These are phyloP conservation scores for Syncerus caffer DNA, from an alignment of 2,797 vertebrate species.

Conservation along the genomic window DNA sequence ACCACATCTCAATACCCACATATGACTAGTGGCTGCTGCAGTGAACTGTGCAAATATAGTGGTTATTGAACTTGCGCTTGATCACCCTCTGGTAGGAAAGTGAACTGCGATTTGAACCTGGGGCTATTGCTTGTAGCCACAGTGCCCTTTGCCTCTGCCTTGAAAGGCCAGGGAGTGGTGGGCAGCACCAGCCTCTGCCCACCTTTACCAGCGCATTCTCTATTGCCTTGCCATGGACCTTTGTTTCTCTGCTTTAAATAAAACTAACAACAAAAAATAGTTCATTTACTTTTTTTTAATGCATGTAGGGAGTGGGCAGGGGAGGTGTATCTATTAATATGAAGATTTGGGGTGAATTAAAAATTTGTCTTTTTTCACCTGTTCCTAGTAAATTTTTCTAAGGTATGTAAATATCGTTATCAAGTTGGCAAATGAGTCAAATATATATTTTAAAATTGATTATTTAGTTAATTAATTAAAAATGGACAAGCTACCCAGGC, in stretches of 20 bases:
- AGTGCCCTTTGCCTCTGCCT: not conserved
- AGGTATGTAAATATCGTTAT: not conserved
- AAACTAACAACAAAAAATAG: not conserved
- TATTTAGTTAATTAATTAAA: not conserved
- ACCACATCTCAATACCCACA: not conserved
- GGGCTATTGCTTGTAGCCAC: not conserved
- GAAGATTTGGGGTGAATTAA: not conserved
- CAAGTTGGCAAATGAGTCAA: not conserved
- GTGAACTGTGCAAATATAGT: accelerated
- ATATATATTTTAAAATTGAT: not conserved
- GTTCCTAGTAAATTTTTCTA: not conserved
- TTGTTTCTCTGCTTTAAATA: not conserved
- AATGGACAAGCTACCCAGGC: not conserved
- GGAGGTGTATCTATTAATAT: not conserved
- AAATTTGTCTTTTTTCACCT: not conserved
- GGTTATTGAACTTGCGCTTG: not conserved
- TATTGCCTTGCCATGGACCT: not conserved
- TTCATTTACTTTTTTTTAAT: not conserved
- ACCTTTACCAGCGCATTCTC: not conserved
- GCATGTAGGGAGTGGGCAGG: not conserved
- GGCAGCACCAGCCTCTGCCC: too few species aligned
- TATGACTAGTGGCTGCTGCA: not conserved
- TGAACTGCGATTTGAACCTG: not conserved
- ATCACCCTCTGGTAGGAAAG: not conserved
- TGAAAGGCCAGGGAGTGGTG: not conserved